Evolutionary conservation across 2,113 vertebrate species (phyloP).

Genomic region (Leucosticte australis): DNA sequence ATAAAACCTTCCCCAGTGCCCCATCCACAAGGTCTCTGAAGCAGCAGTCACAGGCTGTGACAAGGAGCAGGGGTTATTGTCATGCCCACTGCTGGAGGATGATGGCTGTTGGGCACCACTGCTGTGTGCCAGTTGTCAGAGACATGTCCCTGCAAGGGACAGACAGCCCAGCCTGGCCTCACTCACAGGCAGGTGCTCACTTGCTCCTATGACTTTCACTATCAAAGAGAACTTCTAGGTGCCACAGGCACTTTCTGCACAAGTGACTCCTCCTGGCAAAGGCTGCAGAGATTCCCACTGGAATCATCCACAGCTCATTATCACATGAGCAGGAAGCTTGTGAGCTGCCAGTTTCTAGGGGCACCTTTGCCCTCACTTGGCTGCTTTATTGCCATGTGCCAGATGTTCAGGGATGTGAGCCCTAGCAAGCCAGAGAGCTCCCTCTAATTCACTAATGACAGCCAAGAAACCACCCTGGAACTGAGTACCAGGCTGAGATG

Average conservation of each 20-base stretch:
- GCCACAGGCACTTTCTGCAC: neutral
- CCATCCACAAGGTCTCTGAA: neutral
- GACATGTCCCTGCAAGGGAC: conserved; percentile 27
- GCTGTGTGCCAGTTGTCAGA: neutral
- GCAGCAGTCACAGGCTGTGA: neutral
- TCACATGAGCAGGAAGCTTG: neutral
- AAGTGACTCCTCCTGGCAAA: conserved; percentile 35
- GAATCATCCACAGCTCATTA: conserved; percentile 8
- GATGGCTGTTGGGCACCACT: neutral
- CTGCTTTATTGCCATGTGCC: conserved; percentile 3
- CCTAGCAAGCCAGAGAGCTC: neutral
- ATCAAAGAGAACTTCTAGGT: neutral
- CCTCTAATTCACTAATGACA: neutral
- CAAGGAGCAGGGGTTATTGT: neutral
- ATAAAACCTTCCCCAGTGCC: neutral
- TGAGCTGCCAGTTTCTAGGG: conserved; percentile 36
- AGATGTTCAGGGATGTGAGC: conserved; percentile 39
- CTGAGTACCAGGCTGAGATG: neutral
- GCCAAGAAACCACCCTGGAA: neutral
- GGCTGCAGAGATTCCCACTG: neutral
- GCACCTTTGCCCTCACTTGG: conserved; percentile 63
- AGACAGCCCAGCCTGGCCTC: neutral
- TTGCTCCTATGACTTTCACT: conserved; percentile 37
- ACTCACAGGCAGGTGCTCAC: conserved; percentile 43
- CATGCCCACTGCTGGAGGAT: neutral